A percentile compares a stretch with the other conserved stretches of the same genome.
Conservation (phyloP, 2,888 invertebrate species). For the Trachelus troglodyta region DNA sequence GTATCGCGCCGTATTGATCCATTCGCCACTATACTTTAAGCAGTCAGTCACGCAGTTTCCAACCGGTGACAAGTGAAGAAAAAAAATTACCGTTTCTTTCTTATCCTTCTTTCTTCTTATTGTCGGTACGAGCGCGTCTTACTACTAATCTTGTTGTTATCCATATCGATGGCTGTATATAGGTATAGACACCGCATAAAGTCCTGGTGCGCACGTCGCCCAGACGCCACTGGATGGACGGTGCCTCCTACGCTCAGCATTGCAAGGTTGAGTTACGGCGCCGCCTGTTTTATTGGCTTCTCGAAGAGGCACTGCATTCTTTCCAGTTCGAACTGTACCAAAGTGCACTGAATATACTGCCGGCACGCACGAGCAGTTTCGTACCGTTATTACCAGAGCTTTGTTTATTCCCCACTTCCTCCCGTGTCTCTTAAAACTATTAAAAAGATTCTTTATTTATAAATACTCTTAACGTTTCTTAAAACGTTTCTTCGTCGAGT, state of each 20-base stretch:
- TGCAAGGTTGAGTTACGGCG: constrained; percentile 27
- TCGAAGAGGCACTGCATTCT: constrained; percentile 28
- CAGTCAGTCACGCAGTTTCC: background rate
- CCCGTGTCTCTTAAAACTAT: too few species aligned
- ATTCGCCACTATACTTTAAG: constrained; percentile 19
- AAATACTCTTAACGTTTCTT: background rate
- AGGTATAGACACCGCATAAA: background rate
- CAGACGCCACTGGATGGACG: background rate
- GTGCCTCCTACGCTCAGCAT: constrained; percentile 8
- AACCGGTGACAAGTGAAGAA: background rate
- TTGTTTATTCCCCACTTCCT: background rate
- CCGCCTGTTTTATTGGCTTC: constrained; percentile 27
- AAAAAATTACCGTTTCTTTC: background rate
- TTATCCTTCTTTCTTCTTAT: background rate
- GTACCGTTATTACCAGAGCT: background rate
- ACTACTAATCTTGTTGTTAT: background rate
- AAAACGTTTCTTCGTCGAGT: background rate
- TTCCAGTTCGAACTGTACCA: constrained; percentile 32
- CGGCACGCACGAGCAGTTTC: background rate
- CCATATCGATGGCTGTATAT: background rate
- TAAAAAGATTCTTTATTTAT: too few species aligned
- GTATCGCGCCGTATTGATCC: constrained; percentile 58
- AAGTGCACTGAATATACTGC: constrained; percentile 21
- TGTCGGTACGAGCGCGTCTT: background rate
- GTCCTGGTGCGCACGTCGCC: background rate